A percentile compares a stretch with the other conserved stretches of the same genome.
Evolutionary conservation across 2,797 vertebrate species (phyloP).

Genomic region (Sebastolobus alascanus): DNA sequence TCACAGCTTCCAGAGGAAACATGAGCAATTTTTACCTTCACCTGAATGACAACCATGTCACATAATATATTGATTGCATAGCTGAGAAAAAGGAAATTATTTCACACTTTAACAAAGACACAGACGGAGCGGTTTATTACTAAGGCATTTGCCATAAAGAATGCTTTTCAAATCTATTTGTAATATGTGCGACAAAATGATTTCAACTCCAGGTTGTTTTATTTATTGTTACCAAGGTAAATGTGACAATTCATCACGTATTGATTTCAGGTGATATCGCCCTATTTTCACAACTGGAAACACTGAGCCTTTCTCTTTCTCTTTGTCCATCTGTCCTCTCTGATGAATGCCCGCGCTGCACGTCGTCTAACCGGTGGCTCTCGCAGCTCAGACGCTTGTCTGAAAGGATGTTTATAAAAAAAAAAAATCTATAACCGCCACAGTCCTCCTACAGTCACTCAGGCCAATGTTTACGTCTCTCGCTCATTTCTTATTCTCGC

Average conservation of each 20-base stretch:
- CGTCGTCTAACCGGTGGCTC: conserved; percentile 28
- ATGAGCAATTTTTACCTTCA: background rate
- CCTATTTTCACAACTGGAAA: conserved; percentile 21
- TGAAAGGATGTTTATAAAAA: conserved; percentile 72
- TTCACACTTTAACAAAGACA: background rate
- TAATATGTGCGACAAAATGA: background rate
- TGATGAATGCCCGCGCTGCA: conserved; percentile 43
- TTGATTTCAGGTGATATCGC: background rate
- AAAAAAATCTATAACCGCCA: conserved; percentile 67
- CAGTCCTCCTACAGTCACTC: conserved; percentile 58
- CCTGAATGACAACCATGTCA: conserved; percentile 16
- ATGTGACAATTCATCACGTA: conserved; percentile 15
- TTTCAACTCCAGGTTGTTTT: background rate
- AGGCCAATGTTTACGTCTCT: conserved; percentile 69
- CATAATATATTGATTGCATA: conserved; percentile 9
- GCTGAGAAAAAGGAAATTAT: background rate
- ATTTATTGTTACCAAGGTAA: background rate
- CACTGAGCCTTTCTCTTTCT: background rate
- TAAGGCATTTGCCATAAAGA: background rate
- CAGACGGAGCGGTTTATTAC: conserved; percentile 1
- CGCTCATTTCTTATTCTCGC: conserved; percentile 66
- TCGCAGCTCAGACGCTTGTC: conserved; percentile 50
- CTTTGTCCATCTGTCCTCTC: background rate
- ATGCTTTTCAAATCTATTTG: background rate
- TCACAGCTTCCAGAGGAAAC: conserved; percentile 18